Evolutionary conservation across 2,888 invertebrate species (phyloP).

Genomic region (Pantelozetes paolii): DNA sequence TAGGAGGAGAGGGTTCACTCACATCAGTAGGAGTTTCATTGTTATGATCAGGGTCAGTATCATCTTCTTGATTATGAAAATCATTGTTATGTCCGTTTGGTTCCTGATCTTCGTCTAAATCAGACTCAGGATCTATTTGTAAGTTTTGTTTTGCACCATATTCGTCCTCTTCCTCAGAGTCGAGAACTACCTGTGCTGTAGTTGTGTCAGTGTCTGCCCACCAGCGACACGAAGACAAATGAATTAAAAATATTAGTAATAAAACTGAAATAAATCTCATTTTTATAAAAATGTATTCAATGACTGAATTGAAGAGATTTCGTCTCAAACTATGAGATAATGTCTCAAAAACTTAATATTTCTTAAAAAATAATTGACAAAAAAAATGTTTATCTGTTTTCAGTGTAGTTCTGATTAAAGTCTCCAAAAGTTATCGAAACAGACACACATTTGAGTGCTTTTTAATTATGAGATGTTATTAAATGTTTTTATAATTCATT

Average conservation of each 20-base stretch:
- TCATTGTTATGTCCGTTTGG: background rate
- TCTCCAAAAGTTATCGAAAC: conserved; percentile 11
- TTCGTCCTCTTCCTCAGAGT: background rate
- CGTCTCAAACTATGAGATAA: background rate
- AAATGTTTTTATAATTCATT: conserved; percentile 4
- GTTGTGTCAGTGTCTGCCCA: background rate
- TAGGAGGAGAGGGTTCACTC: background rate
- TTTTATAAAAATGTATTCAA: background rate
- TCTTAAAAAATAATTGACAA: background rate
- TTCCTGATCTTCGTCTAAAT: background rate
- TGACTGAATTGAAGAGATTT: background rate
- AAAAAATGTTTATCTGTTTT: background rate
- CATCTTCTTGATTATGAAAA: background rate
- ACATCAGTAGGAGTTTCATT: too few relatives aligned
- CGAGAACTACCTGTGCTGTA: background rate
- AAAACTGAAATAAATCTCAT: conserved; percentile 20
- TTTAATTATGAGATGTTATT: background rate
- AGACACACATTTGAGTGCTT: conserved; percentile 6
- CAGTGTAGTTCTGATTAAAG: background rate
- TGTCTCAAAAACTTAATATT: background rate
- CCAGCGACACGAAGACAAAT: background rate
- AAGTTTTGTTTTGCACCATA: background rate
- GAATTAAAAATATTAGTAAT: conserved; percentile 3
- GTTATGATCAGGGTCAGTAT: background rate
- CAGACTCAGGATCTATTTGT: background rate